Base-by-base conservation (phyloP, 2,888 invertebrate genomes). In the Hyles lineata region DNA sequence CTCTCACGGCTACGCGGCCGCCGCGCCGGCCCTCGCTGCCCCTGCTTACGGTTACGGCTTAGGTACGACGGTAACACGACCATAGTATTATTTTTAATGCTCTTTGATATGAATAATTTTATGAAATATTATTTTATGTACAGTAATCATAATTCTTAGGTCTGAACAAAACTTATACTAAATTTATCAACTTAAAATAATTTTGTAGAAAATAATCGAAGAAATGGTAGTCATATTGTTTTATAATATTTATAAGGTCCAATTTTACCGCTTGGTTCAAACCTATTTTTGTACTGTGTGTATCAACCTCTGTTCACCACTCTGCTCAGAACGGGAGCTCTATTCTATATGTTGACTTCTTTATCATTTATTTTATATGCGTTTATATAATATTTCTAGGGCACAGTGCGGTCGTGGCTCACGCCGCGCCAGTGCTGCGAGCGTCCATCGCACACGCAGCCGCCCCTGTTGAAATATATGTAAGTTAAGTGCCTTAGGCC, bases 381-480 rank as follows among this genome's bases (percentile, higher is more conserved):
- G 1, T 62, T 3, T 7, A 35, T 50, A 43, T 21, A 3, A 50
- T 60, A 9, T 19, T 75, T 70, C 21, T 83, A 94, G 94, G 93
- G 78, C 93, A 93, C 82, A 85, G 90, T 70, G 91, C 88, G 29
- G 85, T 92, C 72, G 90, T 93, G 58, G 87, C 94, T 25, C 92
- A 92, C 77, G 92, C 89, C 29, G 87, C 91, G 25, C 91, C 92
- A 23, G 74, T 89, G 52, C 78, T 84, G 74, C 88, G 84, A 74
- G 87, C 91, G 55, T 85, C 89, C 70, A 73, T 76, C 72, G 89
- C 85, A 17, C 92, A 93, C 87, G 92, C 92, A 75, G 91, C 91
- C 76, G 94, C 94, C 84, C 94, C 95, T 85, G 93, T 93, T 87
- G 95, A 95, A 79, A 82, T 95, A 81, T 95, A 95, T 90, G 95